phyloP scores from a whole-genome alignment of 2,797 vertebrate species.

The Mallotus villosus region DNA sequence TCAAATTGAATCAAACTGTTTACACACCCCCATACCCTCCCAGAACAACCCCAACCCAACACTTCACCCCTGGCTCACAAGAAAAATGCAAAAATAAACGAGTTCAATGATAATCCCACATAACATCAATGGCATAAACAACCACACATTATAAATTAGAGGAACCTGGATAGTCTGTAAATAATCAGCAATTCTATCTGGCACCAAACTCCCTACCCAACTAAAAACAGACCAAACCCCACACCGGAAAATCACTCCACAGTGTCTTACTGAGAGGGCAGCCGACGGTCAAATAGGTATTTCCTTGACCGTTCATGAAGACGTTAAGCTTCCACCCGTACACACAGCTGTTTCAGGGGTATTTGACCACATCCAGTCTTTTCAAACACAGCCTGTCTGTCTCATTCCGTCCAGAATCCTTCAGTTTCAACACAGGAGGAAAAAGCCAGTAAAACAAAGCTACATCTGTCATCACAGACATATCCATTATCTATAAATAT shows the following conservation, averaged over 20 bases:
- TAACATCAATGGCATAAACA: conserved; percentile 49
- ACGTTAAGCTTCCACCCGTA: not conserved
- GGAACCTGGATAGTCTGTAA: conserved; percentile 46
- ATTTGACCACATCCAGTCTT: conserved; percentile 39
- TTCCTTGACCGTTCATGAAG: not conserved
- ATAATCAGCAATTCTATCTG: not conserved
- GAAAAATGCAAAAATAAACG: conserved; percentile 48
- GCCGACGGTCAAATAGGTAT: not conserved
- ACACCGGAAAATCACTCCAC: not conserved
- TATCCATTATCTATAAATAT: conserved; percentile 76
- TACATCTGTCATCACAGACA: conserved; percentile 74
- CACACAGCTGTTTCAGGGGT: conserved; percentile 30
- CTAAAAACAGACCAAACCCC: not conserved
- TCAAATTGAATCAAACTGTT: conserved; percentile 56
- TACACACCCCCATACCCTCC: conserved; percentile 46
- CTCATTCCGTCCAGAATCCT: conserved; percentile 58
- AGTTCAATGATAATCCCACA: conserved; percentile 59
- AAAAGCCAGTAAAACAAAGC: conserved; percentile 57
- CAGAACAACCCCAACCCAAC: conserved; percentile 27
- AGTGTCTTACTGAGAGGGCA: not conserved
- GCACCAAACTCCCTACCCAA: not conserved
- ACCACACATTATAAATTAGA: conserved; percentile 62
- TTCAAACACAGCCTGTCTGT: conserved; percentile 43
- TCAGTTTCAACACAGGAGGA: conserved; percentile 64
- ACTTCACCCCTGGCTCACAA: conserved; percentile 41